A percentile compares a stretch with the other conserved stretches of the same genome.
These are phyloP conservation scores for Datnioides undecimradiatus DNA, from an alignment of 2,113 vertebrate species.

Conservation along the genomic window DNA sequence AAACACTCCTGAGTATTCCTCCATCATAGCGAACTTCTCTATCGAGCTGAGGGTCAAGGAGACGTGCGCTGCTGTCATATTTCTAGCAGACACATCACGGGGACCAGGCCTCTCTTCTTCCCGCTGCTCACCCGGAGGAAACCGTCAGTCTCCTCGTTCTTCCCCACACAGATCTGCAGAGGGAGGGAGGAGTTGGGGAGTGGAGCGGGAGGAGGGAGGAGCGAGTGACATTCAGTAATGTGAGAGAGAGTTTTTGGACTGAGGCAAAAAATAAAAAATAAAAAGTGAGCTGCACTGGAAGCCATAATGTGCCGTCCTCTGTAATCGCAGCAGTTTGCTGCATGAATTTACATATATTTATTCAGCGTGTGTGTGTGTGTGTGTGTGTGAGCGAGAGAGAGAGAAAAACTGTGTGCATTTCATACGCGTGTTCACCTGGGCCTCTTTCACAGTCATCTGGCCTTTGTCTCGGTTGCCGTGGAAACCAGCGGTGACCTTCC, in stretches of 20 bases:
- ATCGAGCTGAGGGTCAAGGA: constrained; percentile 36
- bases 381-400: not conserved
- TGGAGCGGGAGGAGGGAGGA: constrained; percentile 19
- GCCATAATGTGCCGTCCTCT: constrained; percentile 40
- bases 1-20: constrained; percentile 72
- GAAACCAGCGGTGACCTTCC: constrained; percentile 89
- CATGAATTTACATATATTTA: constrained; percentile 70
- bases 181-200: not conserved
- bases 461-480: constrained; percentile 90
- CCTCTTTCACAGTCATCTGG: constrained; percentile 91
- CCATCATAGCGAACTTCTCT: constrained; percentile 33
- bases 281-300: constrained; percentile 23
- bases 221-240: constrained; percentile 40
- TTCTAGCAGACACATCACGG: constrained; percentile 84
- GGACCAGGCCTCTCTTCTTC: constrained; percentile 90
- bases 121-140: constrained; percentile 90
- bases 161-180: constrained; percentile 89
- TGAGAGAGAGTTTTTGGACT: constrained; percentile 34
- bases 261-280: no score
- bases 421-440: constrained; percentile 85
- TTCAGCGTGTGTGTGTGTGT: constrained; percentile 10
- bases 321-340: constrained; percentile 63
- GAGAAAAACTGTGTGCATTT: constrained; percentile 4
- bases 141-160: constrained; percentile 85
- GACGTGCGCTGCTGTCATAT: constrained; percentile 80